Conservation (phyloP, 1,140 invertebrate species). For the Trachymyrmex septentrionalis region DNA sequence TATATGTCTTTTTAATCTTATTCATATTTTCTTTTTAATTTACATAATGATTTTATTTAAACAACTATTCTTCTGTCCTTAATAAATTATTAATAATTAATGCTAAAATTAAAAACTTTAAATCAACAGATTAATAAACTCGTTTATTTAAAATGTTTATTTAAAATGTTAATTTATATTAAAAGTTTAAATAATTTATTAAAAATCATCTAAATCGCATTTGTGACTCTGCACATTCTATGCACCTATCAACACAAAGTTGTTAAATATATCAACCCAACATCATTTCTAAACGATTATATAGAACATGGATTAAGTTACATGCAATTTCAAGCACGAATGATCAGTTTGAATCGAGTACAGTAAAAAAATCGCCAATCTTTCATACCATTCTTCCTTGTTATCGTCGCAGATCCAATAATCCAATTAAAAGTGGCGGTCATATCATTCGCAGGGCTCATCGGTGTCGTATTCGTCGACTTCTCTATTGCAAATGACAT, state of each 20-base stretch:
- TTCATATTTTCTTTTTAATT: background rate
- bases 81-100: background rate
- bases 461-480: slow-evolving; percentile 33
- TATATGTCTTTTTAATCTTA: background rate
- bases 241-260: background rate
- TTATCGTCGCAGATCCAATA: slow-evolving; percentile 35
- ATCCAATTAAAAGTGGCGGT: slow-evolving; percentile 38
- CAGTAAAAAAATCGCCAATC: background rate
- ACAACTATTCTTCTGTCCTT: background rate
- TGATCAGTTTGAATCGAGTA: background rate
- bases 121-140: background rate
- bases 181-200: background rate
- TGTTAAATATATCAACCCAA: background rate
- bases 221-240: background rate
- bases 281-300: slow-evolving; percentile 6
- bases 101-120: background rate
- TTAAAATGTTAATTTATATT: background rate
- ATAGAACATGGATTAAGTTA: background rate
- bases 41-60: background rate
- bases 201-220: background rate
- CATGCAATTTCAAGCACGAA: slow-evolving; percentile 9
- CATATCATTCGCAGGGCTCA: background rate
- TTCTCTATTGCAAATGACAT: slow-evolving; percentile 40
- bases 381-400: slow-evolving; percentile 7
- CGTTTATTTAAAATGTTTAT: background rate